Conservation (phyloP, 2,113 vertebrate genomes). For the Sylvilagus bachmani region DNA sequence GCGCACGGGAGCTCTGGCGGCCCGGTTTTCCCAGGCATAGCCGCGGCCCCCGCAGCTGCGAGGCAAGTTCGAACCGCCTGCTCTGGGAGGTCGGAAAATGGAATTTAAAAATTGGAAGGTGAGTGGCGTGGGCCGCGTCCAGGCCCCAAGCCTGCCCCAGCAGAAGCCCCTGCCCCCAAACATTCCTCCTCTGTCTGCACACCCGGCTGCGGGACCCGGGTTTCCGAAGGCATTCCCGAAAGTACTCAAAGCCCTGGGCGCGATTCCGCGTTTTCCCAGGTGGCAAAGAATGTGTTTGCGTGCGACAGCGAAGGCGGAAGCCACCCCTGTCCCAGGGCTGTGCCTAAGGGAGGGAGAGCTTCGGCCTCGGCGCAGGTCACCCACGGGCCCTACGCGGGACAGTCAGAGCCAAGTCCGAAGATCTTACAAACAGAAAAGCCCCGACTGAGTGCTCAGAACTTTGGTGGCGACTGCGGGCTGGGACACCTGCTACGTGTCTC, state of each 20-base stretch:
- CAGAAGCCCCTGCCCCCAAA: fast-evolving
- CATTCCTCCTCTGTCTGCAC: background rate
- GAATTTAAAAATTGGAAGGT: background rate
- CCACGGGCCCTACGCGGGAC: background rate
- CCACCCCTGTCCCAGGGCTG: fast-evolving
- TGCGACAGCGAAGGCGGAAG: background rate
- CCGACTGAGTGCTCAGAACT: too few relatives aligned
- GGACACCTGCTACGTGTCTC: background rate
- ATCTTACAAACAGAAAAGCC: background rate
- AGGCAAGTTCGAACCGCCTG: too few relatives aligned
- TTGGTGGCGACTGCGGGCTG: fast-evolving
- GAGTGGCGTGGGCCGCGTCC: background rate
- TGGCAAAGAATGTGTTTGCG: too few relatives aligned
- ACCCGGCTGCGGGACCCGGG: fast-evolving
- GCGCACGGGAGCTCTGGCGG: background rate
- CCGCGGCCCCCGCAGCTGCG: fast-evolving
- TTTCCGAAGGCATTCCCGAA: fast-evolving
- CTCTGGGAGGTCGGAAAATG: fast-evolving
- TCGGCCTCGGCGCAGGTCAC: background rate
- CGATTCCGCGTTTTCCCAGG: background rate
- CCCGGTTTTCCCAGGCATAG: background rate
- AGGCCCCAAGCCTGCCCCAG: background rate
- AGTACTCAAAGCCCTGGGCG: background rate
- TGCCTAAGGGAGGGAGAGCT: background rate
- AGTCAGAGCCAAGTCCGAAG: background rate